These are phyloP conservation scores for Escarpia spicata DNA, from an alignment of 2,888 invertebrate genomes.

Conservation along the genomic window DNA sequence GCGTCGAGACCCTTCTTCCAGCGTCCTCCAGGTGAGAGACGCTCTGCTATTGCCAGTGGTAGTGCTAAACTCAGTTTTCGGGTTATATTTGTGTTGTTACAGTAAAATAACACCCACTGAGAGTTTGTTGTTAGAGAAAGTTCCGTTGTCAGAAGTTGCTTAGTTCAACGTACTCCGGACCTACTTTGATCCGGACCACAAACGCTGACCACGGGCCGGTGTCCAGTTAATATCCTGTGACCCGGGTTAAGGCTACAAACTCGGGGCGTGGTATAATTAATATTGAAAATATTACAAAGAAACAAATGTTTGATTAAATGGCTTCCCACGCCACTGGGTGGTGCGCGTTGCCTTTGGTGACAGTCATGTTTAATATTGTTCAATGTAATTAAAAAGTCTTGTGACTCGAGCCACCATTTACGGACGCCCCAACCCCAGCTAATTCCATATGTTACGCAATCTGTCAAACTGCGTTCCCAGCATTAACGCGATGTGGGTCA, in stretches of 20 bases:
- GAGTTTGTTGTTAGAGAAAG: not conserved
- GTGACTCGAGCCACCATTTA: not conserved
- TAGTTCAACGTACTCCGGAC: not conserved
- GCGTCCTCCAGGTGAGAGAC: slow-evolving; percentile 36
- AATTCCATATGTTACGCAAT: not conserved
- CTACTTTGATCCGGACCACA: no score
- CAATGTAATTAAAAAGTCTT: not conserved
- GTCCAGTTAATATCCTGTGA: no score
- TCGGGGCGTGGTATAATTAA: not conserved
- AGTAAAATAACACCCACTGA: not conserved
- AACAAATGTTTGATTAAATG: not conserved
- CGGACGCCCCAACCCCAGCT: not conserved
- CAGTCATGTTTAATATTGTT: slow-evolving; percentile 4
- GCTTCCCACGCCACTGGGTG: not conserved
- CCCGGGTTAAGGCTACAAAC: not conserved
- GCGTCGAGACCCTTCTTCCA: slow-evolving; percentile 42
- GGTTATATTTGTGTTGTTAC: not conserved
- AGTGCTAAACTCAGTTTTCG: not conserved
- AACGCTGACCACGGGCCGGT: no score
- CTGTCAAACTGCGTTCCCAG: not conserved
- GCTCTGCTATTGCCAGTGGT: not conserved
- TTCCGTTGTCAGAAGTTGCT: not conserved
- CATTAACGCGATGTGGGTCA: not conserved
- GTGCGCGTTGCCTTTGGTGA: not conserved
- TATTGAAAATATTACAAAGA: not conserved